Percentiles rank a stretch among this genome's conserved stretches.
These are phyloP conservation scores for Drosophila kohkoa DNA, from an alignment of 1,140 invertebrate genomes.

Conservation along the genomic window DNA sequence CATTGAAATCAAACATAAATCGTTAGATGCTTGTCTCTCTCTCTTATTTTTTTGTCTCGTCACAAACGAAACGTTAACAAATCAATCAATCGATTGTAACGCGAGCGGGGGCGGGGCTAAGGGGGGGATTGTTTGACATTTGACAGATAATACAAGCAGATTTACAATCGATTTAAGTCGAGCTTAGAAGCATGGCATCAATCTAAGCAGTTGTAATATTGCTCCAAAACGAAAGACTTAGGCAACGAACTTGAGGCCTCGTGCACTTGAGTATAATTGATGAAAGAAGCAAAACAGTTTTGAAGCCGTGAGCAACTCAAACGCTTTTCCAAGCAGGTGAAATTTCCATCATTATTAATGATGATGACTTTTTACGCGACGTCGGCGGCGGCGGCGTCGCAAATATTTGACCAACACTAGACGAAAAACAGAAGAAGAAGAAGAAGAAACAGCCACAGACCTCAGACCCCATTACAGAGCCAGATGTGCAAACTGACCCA, in stretches of 20 bases:
- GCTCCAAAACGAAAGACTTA: conserved; percentile 60
- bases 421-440: conserved; percentile 2
- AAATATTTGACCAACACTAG: conserved; percentile 77
- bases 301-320: background rate
- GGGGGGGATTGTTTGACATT: conserved; percentile 45
- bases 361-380: conserved; percentile 72
- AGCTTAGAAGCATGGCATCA: conserved; percentile 43
- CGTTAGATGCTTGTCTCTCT: conserved; percentile 52
- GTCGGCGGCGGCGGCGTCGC: conserved; percentile 49
- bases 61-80: conserved; percentile 59
- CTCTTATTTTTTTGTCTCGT: conserved; percentile 45
- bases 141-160: conserved; percentile 41
- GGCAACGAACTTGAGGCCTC: conserved; percentile 56
- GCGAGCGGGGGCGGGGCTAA: conserved; percentile 2
- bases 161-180: conserved; percentile 5
- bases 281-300: conserved; percentile 57
- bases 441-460: conserved; percentile 33
- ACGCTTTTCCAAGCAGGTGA: conserved; percentile 75
- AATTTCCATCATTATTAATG: conserved; percentile 79
- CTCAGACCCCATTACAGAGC: conserved; percentile 30
- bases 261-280: conserved; percentile 66
- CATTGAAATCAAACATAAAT: conserved; percentile 67
- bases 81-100: conserved; percentile 63
- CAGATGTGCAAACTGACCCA: conserved; percentile 77
- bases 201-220: background rate